These are phyloP conservation scores for Hydrophis major DNA, from an alignment of 2,797 vertebrate genomes.

Conservation along the genomic window DNA sequence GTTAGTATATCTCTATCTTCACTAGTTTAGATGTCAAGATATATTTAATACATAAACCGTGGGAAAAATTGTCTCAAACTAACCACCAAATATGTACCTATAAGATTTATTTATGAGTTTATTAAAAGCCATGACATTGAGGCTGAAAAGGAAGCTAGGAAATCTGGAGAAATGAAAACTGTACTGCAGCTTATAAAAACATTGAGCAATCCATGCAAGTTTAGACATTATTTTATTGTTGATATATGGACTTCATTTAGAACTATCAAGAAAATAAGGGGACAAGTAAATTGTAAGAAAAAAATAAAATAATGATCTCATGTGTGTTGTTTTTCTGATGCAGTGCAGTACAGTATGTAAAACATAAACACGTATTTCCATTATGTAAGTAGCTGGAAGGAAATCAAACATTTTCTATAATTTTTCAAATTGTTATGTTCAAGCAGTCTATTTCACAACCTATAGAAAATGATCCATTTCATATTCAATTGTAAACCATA, in stretches of 20 bases:
- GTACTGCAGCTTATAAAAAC: slow-evolving; percentile 60
- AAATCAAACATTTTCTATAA: slow-evolving; percentile 42
- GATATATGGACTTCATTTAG: slow-evolving; percentile 48
- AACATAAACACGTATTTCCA: slow-evolving; percentile 38
- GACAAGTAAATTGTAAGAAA: slow-evolving; percentile 35
- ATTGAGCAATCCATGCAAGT: slow-evolving; percentile 58
- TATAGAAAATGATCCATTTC: slow-evolving; percentile 40
- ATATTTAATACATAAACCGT: slow-evolving; percentile 57
- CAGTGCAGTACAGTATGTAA: slow-evolving; percentile 39
- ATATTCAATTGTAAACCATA: slow-evolving; percentile 43
- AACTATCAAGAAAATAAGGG: slow-evolving; percentile 41
- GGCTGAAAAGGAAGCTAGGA: slow-evolving; percentile 56
- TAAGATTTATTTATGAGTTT: slow-evolving; percentile 18
- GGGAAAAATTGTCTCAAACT: slow-evolving; percentile 55
- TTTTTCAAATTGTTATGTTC: slow-evolving; percentile 50
- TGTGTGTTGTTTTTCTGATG: slow-evolving; percentile 40
- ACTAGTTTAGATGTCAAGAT: slow-evolving; percentile 40
- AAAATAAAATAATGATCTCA: slow-evolving; percentile 31
- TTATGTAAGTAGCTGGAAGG: slow-evolving; percentile 49
- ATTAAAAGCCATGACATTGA: slow-evolving; percentile 45
- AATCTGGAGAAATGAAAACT: slow-evolving; percentile 27
- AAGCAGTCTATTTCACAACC: slow-evolving; percentile 42
- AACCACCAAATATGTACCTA: slow-evolving; percentile 42
- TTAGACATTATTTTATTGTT: slow-evolving; percentile 52
- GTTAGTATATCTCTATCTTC: slow-evolving; percentile 44